These are phyloP conservation scores for Pristiophorus japonicus DNA, from an alignment of 2,113 vertebrate species.

Conservation along the genomic window DNA sequence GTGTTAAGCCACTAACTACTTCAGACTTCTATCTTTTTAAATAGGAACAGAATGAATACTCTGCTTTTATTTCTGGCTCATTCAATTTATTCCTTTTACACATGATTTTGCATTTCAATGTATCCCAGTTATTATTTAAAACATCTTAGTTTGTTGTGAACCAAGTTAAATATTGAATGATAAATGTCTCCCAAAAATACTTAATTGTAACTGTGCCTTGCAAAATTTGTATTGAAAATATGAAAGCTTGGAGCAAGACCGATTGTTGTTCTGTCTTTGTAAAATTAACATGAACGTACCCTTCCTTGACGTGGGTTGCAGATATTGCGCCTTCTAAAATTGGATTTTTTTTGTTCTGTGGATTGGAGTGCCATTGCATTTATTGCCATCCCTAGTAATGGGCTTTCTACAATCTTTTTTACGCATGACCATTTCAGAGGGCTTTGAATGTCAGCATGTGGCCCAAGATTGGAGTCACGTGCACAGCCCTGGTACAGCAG, in stretches of 20 bases:
- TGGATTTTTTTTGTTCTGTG: neutral
- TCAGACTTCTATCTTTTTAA: neutral
- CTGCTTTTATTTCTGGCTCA: neutral
- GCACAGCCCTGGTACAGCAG: neutral
- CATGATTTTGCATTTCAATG: neutral
- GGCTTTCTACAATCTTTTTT: neutral
- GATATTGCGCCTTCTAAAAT: neutral
- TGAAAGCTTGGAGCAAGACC: neutral
- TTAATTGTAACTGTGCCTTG: neutral
- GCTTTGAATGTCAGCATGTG: neutral
- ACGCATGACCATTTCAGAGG: neutral
- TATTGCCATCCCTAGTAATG: neutral
- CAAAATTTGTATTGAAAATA: neutral
- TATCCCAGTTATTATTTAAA: neutral
- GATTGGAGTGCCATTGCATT: neutral
- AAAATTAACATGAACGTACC: neutral
- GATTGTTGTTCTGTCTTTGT: neutral
- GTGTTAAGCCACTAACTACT: conserved; percentile 43
- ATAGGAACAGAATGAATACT: neutral
- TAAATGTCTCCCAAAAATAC: neutral
- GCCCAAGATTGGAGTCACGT: neutral
- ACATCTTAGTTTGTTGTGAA: neutral
- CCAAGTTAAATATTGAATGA: neutral
- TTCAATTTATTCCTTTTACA: neutral
- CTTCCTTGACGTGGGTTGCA: neutral